Conservation (phyloP, 2,797 vertebrate species). For the Arrhamphus sclerolepis region DNA sequence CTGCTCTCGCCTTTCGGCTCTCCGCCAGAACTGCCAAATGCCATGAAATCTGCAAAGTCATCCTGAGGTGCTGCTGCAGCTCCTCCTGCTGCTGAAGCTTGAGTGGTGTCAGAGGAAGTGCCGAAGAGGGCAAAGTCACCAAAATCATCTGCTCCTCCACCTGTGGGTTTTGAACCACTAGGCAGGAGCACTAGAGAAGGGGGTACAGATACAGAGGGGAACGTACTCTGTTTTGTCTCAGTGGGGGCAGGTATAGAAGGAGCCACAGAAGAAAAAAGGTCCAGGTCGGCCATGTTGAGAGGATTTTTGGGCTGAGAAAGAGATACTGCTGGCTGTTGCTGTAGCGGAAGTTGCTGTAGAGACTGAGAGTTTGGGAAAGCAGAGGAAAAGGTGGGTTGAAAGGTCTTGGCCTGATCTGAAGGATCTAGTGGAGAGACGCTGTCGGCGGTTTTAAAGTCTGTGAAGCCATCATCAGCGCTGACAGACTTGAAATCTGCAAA, state of each 20-base stretch:
- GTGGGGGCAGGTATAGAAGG: slow-evolving; percentile 61
- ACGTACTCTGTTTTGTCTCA: slow-evolving; percentile 81
- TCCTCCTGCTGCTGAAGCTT: slow-evolving; percentile 70
- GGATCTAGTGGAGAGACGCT: slow-evolving; percentile 94
- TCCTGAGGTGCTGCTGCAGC: slow-evolving; percentile 83
- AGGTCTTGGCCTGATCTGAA: slow-evolving; percentile 87
- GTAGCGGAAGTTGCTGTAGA: slow-evolving; percentile 77
- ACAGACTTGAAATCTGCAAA: slow-evolving; percentile 94
- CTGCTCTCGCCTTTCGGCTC: slow-evolving; percentile 67
- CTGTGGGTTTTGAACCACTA: slow-evolving; percentile 75
- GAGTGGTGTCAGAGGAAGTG: slow-evolving; percentile 68
- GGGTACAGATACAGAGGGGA: slow-evolving; percentile 75
- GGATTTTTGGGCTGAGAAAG: slow-evolving; percentile 86
- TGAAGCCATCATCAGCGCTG: slow-evolving; percentile 92
- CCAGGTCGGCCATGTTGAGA: slow-evolving; percentile 92
- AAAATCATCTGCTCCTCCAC: slow-evolving; percentile 87
- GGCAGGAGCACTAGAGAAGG: slow-evolving; percentile 71
- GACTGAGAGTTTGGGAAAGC: slow-evolving; percentile 82
- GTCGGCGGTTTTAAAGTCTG: slow-evolving; percentile 98
- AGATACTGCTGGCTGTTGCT: slow-evolving; percentile 81
- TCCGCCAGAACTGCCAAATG: slow-evolving; percentile 85
- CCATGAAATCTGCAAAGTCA: slow-evolving; percentile 98
- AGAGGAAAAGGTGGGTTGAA: slow-evolving; percentile 87
- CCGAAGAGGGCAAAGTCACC: slow-evolving; percentile 95
- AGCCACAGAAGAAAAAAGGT: slow-evolving; percentile 89